Percentiles rank a stretch among this genome's conserved stretches.
Evolutionary conservation across 2,797 vertebrate genomes (phyloP).

Genomic region (Ctenopoma multispine): DNA sequence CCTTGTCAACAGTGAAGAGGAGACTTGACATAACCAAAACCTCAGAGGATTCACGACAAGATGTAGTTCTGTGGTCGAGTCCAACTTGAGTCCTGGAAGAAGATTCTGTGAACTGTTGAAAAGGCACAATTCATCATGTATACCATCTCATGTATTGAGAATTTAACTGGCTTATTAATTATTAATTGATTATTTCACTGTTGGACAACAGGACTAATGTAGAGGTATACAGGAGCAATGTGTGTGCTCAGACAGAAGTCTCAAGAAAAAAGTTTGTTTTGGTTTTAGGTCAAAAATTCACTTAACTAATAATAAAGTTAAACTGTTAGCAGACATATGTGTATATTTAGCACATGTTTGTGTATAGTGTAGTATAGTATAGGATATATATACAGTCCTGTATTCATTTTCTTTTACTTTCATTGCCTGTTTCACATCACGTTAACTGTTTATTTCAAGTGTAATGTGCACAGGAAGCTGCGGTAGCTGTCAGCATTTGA

Average conservation of each 20-base stretch:
- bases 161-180: too few species aligned
- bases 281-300: not conserved
- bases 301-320: slow-evolving; percentile 1
- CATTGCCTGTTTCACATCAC: slow-evolving; percentile 2
- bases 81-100: too few species aligned
- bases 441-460: slow-evolving; percentile 29
- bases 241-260: too few species aligned
- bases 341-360: not conserved
- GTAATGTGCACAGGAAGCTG: slow-evolving; percentile 50
- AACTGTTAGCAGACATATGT: not conserved
- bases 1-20: not conserved
- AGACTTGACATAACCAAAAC: not conserved
- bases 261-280: too few species aligned
- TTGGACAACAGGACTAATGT: too few species aligned
- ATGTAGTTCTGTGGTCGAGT: not conserved
- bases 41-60: not conserved
- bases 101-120: too few species aligned
- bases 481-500: slow-evolving; percentile 41
- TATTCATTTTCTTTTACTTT: not conserved
- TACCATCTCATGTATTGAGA: too few species aligned
- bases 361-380: not conserved
- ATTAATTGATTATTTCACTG: too few species aligned
- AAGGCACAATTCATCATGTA: too few species aligned
- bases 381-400: not conserved
- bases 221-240: too few species aligned